Base-by-base conservation (phyloP, 2,113 vertebrate genomes). In the Pithys albifrons region DNA sequence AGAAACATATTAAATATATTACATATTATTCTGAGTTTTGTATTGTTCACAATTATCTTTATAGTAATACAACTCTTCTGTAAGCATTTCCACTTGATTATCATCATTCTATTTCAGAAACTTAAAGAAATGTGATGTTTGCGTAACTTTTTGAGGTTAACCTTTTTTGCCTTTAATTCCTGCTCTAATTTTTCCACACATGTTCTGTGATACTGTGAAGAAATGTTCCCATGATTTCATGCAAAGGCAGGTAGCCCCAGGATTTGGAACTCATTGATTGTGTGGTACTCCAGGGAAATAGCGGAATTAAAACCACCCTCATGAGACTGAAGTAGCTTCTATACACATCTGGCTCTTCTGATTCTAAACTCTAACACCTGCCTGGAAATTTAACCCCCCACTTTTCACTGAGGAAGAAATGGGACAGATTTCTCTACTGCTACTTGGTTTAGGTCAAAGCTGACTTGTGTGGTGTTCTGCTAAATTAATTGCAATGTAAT, bases 291-390 rank as follows among this genome's bases (percentile, higher is more conserved):
- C 59, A 84, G 97, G 96, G 98, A 98, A 95, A 97, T 1, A 93
- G 92, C 89, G 97, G 97, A 98, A 97, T 98, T 98, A 98, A 98
- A 98, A 98, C 93, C 95, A 97, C 96, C 79, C 96, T 96, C 97
- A 20, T 7, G 97, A 97, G 96, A 95, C 94, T 17, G 16, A 95
- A 97, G 92, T 76, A 94, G 81, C 88, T 97, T 96, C 95, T 92
- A 73, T 43, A 89, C 92, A 97, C 97, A 98, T 97, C 97, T 97
- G 97, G 93, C 96, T 97, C 94, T 95, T 97, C 96, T 97, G 97
- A 96, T 95, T 97, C 94, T 97, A 97, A 97, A 97, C 93, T 96
- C 89, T 85, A 96, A 96, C 97, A 97, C 97, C 96, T 97, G 94
- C 82, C 74, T 94, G 79, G 91, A 97, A 97, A 97, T 95, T 84